These are phyloP conservation scores for Phalanger gymnotis DNA, from an alignment of 2,797 vertebrate species.

Conservation along the genomic window DNA sequence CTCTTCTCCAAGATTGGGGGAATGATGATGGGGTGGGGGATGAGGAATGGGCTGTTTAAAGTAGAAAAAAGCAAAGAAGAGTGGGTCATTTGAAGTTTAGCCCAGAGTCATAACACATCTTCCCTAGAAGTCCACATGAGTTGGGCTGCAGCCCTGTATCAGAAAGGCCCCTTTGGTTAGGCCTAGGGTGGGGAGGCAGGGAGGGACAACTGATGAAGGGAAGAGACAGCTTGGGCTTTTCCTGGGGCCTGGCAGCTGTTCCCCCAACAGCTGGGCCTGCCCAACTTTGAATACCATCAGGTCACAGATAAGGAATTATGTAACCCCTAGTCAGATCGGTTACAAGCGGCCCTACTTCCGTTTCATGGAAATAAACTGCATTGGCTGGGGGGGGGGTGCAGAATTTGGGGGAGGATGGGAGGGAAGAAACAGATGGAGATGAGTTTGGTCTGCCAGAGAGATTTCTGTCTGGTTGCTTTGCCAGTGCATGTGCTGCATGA, in stretches of 20 bases:
- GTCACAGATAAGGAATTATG: slow-evolving; percentile 69
- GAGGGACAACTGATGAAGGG: slow-evolving; percentile 72
- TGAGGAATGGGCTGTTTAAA: neutral
- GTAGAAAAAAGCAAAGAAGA: neutral
- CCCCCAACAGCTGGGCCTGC: slow-evolving; percentile 90
- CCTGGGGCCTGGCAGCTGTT: slow-evolving; percentile 79
- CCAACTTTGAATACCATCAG: slow-evolving; percentile 66
- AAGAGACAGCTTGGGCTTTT: slow-evolving; percentile 65
- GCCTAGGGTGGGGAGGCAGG: slow-evolving; percentile 2
- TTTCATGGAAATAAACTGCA: slow-evolving; percentile 65
- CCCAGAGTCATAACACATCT: neutral
- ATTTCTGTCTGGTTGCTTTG: slow-evolving; percentile 83
- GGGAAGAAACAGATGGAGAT: neutral
- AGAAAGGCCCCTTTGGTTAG: neutral
- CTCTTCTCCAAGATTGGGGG: neutral
- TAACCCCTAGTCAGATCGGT: slow-evolving; percentile 74
- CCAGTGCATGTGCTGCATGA: slow-evolving; percentile 72
- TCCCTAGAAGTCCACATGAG: neutral
- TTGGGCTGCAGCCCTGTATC: neutral
- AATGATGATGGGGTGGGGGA: neutral
- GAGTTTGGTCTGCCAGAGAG: slow-evolving; percentile 76
- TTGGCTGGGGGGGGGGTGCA: neutral
- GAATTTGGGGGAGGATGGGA: neutral
- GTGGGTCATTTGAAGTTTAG: neutral
- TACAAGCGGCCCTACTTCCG: slow-evolving; percentile 81